These are phyloP conservation scores for Tribolium freemani DNA, from an alignment of 2,888 invertebrate genomes.

Conservation along the genomic window DNA sequence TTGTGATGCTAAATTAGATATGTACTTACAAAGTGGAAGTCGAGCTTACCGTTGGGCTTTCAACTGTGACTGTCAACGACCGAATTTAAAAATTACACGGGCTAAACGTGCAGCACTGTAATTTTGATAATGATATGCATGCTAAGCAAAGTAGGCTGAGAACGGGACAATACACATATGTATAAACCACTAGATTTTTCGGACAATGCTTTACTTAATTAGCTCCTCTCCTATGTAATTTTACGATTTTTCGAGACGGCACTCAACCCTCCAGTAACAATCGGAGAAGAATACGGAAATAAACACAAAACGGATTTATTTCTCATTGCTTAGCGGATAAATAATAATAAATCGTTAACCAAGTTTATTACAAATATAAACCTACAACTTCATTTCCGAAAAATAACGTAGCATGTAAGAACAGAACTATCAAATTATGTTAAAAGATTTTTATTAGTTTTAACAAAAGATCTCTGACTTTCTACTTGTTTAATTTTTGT, in stretches of 20 bases:
- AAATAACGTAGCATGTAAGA: no score
- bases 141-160: slow-evolving; percentile 57
- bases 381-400: no score
- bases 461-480: no score
- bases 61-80: slow-evolving; percentile 63
- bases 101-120: slow-evolving; percentile 55
- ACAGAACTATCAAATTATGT: no score
- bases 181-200: slow-evolving; percentile 54
- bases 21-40: slow-evolving; percentile 49
- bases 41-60: slow-evolving; percentile 50
- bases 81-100: slow-evolving; percentile 61
- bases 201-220: slow-evolving; percentile 53
- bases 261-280: slow-evolving; percentile 44
- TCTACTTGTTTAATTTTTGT: no score
- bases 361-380: no score
- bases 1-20: slow-evolving; percentile 51
- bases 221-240: slow-evolving; percentile 49
- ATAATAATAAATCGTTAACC: no score
- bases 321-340: no score
- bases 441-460: no score
- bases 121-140: slow-evolving; percentile 63
- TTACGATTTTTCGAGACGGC: slow-evolving; percentile 48
- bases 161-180: slow-evolving; percentile 53
- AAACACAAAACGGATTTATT: slow-evolving; percentile 30
- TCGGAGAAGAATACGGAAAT: slow-evolving; percentile 43